Evolutionary conservation across 2,888 invertebrate genomes (phyloP), one percentile per base, ranked within the genome.

Genomic region (Brachypterus glaber): DNA sequence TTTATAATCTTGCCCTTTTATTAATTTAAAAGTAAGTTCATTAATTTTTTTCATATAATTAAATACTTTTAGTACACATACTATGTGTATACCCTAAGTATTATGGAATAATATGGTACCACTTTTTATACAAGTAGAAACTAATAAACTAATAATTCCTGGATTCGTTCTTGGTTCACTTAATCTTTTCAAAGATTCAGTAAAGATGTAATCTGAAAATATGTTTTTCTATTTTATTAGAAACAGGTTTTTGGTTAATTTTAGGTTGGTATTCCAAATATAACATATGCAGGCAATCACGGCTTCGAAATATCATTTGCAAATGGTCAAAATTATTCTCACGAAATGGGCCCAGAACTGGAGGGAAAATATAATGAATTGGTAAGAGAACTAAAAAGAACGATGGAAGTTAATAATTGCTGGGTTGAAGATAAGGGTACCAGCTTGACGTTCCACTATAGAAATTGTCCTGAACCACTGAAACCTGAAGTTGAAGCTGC

Each of bases 361-460:
- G 81, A 85, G 53, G 80, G 77, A 43, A 84, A 85, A 62, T 84
- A 86, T 25, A 79, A 77, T 15, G 73, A 74, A 39, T 67, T 89
- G 31, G 72, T 87, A 44, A 82, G 85, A 56, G 73, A 79, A 1
- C 68, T 90, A 33, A 87, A 90, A 59, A 85, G 86, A 60, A 79
- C 82, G 67, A 79, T 87, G 4, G 87, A 87, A 59, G 77, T 73
- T 49, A 85, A 89, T 54, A 89, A 89, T 3, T 87, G 88, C 1
- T 89, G 89, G 89, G 88, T 89, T 12, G 89, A 89, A 63, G 87
- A 88, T 65, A 89, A 89, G 61, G 88, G 88, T 0, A 82, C 87
- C 0, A 66, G 88, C 3, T 66, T 89, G 27, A 89, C 88, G 3
- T 88, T 86, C 72, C 89, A 89, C 62, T 89, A 78, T 66, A 77